phyloP scores from a whole-genome alignment of 2,113 vertebrate species.

The Hydropotes inermis region DNA sequence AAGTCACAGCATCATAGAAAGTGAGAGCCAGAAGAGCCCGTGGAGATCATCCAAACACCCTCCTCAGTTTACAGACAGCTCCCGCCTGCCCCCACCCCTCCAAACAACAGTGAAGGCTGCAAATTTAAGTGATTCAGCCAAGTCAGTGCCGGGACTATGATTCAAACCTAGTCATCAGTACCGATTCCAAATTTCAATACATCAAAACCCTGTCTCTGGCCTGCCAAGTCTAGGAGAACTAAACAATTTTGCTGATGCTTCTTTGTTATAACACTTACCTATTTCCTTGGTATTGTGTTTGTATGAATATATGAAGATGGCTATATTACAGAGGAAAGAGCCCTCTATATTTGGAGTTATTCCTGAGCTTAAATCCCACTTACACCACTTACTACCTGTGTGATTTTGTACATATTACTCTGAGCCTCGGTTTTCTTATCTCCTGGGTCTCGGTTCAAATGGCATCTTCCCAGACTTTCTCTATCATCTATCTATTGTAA shows the following conservation, averaged over 20 bases:
- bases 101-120: conserved; percentile 21
- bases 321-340: background rate
- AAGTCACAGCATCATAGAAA: conserved; percentile 54
- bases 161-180: conserved; percentile 61
- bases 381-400: background rate
- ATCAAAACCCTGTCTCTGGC: background rate
- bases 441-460: background rate
- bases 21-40: conserved; percentile 39
- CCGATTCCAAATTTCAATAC: conserved; percentile 55
- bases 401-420: background rate
- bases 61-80: conserved; percentile 56
- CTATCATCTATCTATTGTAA: background rate
- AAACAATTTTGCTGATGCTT: background rate
- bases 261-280: background rate
- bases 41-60: conserved; percentile 44
- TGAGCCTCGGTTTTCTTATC: background rate
- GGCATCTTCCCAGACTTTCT: background rate
- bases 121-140: conserved; percentile 39
- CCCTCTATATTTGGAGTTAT: background rate
- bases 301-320: background rate
- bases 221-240: conserved; percentile 23
- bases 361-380: background rate
- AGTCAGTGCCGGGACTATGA: conserved; percentile 43
- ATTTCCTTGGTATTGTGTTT: background rate
- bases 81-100: background rate